Evolutionary conservation across 64 coral and sea anemone species (phyloP).

Genomic region (Pachyseris speciosa): DNA sequence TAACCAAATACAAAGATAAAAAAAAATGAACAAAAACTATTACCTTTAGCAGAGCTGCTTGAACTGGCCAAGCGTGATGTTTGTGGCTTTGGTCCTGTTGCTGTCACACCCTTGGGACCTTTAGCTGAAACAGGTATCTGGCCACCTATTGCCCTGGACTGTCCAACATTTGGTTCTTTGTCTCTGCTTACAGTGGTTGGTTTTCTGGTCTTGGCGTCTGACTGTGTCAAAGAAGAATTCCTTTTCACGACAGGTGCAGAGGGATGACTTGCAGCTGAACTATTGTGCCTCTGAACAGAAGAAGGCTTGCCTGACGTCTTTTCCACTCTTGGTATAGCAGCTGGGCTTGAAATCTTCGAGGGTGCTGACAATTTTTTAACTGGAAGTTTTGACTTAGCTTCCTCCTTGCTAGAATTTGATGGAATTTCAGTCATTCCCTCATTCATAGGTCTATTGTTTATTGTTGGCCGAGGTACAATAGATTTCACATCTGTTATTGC

Average conservation of each 20-base stretch:
- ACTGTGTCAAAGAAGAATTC: not conserved
- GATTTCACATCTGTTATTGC: constrained; percentile 3
- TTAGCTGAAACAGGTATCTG: not conserved
- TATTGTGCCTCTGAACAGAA: not conserved
- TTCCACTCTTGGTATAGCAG: not conserved
- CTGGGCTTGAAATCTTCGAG: constrained; percentile 15
- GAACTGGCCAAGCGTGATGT: not conserved
- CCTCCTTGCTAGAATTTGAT: not conserved
- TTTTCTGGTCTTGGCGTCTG: not conserved
- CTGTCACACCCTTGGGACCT: not conserved
- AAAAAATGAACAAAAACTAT: no score
- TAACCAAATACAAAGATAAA: no score
- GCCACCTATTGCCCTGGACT: not conserved
- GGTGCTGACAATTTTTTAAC: constrained; percentile 6
- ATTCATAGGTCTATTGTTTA: not conserved
- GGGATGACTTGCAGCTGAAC: not conserved
- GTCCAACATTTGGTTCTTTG: not conserved
- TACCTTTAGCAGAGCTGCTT: constrained; percentile 31
- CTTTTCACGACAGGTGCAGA: not conserved
- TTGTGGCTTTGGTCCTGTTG: not conserved
- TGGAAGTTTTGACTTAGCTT: constrained; percentile 14
- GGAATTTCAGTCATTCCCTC: not conserved
- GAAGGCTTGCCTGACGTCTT: not conserved
- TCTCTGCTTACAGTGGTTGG: not conserved
- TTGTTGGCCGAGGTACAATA: constrained; percentile 1